Conservation (phyloP, 2,888 invertebrate genomes). For the Sthenelais limicola region DNA sequence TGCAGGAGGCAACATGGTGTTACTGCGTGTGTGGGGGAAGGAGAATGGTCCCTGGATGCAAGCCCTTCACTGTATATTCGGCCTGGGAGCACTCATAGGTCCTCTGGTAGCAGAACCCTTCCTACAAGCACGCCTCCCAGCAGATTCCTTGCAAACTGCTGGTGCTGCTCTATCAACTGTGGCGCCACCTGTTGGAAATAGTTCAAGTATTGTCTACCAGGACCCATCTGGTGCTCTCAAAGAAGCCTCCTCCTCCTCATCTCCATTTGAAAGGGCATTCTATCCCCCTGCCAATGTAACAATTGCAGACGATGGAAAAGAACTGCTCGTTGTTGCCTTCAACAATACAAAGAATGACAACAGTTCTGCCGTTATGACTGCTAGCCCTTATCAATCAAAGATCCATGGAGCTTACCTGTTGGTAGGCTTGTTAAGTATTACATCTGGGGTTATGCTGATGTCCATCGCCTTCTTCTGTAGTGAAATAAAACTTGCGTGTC, state of each 20-base stretch:
- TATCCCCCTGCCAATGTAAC: neutral
- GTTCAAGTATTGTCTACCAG: neutral
- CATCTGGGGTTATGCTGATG: neutral
- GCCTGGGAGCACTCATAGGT: constrained; percentile 6
- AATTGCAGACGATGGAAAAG: neutral
- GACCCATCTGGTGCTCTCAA: neutral
- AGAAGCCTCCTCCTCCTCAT: neutral
- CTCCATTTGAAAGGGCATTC: too few relatives aligned
- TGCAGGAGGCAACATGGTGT: constrained; percentile 30
- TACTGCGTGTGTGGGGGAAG: constrained; percentile 32
- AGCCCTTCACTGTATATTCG: constrained; percentile 35
- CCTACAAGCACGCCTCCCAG: neutral
- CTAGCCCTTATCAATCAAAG: constrained; percentile 1
- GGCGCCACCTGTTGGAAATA: too few relatives aligned
- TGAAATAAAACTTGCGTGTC: constrained; percentile 17
- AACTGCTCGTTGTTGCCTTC: too few relatives aligned
- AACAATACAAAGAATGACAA: too few relatives aligned
- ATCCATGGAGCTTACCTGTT: constrained; percentile 19
- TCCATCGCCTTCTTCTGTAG: neutral
- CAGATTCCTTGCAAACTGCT: neutral
- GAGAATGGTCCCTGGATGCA: constrained; percentile 42
- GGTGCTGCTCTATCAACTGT: neutral
- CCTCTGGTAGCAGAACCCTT: constrained; percentile 36
- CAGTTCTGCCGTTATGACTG: too few relatives aligned
- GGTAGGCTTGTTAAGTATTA: neutral